Conservation (phyloP, 2,797 vertebrate species). For the Lutra lutra region DNA sequence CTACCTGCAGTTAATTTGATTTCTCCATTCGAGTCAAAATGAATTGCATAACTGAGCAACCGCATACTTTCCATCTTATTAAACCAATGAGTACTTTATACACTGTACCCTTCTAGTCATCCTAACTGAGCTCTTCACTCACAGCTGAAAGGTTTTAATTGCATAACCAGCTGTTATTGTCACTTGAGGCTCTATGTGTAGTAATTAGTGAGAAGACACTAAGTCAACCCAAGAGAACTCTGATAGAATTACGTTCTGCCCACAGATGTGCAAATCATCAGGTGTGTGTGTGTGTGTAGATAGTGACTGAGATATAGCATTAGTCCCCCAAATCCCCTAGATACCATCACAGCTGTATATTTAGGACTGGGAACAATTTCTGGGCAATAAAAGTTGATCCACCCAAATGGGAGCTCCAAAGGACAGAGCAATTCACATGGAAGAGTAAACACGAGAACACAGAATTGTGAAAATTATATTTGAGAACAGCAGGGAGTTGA, state of each 20-base stretch:
- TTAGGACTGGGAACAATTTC: not conserved
- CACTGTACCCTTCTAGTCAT: conserved; percentile 51
- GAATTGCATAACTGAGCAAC: conserved; percentile 72
- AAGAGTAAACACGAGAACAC: not conserved
- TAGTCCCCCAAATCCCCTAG: not conserved
- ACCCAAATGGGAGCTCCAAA: not conserved
- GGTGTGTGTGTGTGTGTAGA: not conserved
- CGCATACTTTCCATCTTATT: conserved; percentile 81
- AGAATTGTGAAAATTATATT: not conserved
- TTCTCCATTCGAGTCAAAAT: conserved; percentile 80
- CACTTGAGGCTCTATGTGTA: conserved; percentile 54
- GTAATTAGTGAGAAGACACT: conserved; percentile 63
- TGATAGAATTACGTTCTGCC: conserved; percentile 33
- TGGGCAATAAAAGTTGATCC: not conserved
- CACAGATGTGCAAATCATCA: conserved; percentile 28
- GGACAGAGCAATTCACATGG: not conserved
- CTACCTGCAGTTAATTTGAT: conserved; percentile 73
- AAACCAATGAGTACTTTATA: conserved; percentile 72
- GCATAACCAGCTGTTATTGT: conserved; percentile 65
- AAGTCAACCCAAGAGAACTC: conserved; percentile 61
- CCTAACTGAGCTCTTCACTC: conserved; percentile 56
- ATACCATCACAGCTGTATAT: not conserved
- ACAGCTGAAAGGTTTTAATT: conserved; percentile 71
- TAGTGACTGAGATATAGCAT: not conserved
- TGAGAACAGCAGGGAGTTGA: not conserved